Conservation (phyloP, 1,140 invertebrate species). For the Calephelis virginiensis region DNA sequence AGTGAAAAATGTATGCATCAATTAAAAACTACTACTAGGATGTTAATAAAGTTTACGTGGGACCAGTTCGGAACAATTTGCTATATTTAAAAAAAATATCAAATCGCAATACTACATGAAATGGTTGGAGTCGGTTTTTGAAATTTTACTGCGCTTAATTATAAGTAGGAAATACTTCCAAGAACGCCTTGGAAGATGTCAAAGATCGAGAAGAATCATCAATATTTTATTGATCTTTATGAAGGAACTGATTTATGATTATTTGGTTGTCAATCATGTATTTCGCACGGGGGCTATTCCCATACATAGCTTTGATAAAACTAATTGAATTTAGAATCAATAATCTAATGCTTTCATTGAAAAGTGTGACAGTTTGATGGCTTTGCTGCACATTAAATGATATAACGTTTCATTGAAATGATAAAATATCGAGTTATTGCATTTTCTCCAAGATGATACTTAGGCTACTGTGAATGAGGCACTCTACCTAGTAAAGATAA, state of each 20-base stretch:
- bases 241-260: slow-evolving; percentile 30
- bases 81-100: too few species aligned
- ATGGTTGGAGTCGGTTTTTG: too few species aligned
- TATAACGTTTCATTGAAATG: neutral
- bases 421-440: neutral
- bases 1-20: too few species aligned
- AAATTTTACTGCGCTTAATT: slow-evolving; percentile 6
- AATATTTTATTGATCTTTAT: slow-evolving; percentile 34
- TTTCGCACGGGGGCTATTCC: slow-evolving; percentile 24
- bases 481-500: too few species aligned
- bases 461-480: too few species aligned
- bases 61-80: too few species aligned
- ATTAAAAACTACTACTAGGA: too few species aligned
- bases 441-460: too few species aligned
- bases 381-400: neutral
- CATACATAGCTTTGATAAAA: neutral
- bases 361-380: slow-evolving; percentile 1
- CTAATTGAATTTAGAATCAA: slow-evolving; percentile 5
- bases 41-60: too few species aligned
- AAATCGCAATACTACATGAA: too few species aligned
- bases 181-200: slow-evolving; percentile 13
- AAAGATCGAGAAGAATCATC: slow-evolving; percentile 34
- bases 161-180: slow-evolving; percentile 9
- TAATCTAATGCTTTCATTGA: slow-evolving; percentile 4
- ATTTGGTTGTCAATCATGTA: slow-evolving; percentile 30